Base-by-base conservation (phyloP, 2,113 vertebrate genomes). In the Climacteris rufus region DNA sequence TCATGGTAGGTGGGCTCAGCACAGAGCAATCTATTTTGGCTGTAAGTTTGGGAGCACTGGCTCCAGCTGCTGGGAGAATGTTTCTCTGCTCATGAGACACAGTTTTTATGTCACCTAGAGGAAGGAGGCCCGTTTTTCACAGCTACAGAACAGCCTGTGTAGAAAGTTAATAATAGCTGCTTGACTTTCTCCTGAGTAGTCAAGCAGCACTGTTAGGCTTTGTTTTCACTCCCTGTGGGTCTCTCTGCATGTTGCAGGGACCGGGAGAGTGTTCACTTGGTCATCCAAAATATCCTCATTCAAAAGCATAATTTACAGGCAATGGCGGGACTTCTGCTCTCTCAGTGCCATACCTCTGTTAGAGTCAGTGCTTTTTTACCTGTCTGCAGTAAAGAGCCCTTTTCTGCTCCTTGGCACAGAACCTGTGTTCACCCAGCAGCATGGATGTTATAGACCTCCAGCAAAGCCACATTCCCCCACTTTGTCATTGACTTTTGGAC, bases 361-460 rank as follows among this genome's bases (percentile, higher is more conserved):
- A 18, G 20, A 21, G 66, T 22, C 2, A 24, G 74, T 33, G 6
- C 10, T 59, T 59, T 79, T 87, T 44, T 1, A 0, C 22, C 42
- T 13, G 5, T 40, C n/a, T 71, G 56, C 11, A 19, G 6, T 30
- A 45, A 68, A 0, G 8, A 78, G 15, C 20, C 47, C 35, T 87
- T 45, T 61, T 49, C 63, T 24, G 8, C 28, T 52, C 60, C 54
- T 76, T 9, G 11, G 27, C 1, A 10, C 23, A 25, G 44, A 40
- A 14, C 11, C 35, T 31, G 7, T 30, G 27, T 61, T 50, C 10
- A 45, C 8, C 2, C 35, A 49, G 27, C 30, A 30, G 25, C 3
- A 1, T 0, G 0, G 60, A 6, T 1, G 1, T 42, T 47, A 8
- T 6, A 22, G 35, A 31, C 8, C n/a, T 75, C 15, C 17, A 25